Evolutionary conservation across 2,113 vertebrate species (phyloP).

Genomic region (Hyperopisus bebe): DNA sequence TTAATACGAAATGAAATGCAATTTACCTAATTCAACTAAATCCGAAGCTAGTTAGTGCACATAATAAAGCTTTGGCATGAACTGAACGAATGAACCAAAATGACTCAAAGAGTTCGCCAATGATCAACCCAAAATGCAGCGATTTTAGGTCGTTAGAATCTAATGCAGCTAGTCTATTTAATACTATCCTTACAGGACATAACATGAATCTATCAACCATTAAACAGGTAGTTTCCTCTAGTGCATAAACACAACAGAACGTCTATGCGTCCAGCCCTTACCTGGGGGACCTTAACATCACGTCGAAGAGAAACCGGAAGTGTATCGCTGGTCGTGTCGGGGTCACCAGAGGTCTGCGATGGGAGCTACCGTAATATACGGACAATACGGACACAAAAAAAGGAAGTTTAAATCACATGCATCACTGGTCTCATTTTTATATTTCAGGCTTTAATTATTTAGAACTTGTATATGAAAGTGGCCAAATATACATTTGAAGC

Average conservation of each 20-base stretch:
- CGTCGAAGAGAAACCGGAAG: background rate
- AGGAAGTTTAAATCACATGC: background rate
- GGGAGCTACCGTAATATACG: background rate
- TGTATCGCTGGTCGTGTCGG: background rate
- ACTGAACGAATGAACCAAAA: background rate
- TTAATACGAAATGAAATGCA: background rate
- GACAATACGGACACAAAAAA: background rate
- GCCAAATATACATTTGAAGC: background rate
- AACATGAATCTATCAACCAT: background rate
- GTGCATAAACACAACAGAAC: background rate
- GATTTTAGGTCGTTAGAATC: background rate
- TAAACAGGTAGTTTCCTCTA: background rate
- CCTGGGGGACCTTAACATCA: background rate
- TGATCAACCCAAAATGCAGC: background rate
- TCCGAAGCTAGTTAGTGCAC: background rate
- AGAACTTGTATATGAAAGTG: background rate
- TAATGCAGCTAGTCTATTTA: background rate
- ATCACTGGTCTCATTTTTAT: background rate
- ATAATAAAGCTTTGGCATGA: background rate
- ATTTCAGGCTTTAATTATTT: background rate
- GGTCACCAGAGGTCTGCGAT: background rate
- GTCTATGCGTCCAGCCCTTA: background rate
- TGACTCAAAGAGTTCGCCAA: background rate
- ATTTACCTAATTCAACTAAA: background rate
- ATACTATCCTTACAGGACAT: background rate